Conservation (phyloP, 2,888 invertebrate genomes). For the Arenicola marina region DNA sequence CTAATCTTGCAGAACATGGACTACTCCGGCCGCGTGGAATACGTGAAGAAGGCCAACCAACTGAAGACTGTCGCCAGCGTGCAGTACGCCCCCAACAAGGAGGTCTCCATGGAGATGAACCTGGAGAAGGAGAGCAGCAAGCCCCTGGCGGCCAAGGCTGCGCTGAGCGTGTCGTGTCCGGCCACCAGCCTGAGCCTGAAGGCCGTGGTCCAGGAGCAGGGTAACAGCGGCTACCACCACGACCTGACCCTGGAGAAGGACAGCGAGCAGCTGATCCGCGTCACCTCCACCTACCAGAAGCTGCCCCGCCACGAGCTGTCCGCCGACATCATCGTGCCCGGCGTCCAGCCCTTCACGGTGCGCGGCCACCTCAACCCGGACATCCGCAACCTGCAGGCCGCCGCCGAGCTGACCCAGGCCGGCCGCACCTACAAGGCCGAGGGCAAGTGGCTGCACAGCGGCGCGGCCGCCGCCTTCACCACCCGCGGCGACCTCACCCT, state of each 20-base stretch:
- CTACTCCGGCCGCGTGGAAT: background rate
- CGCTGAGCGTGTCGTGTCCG: slow-evolving; percentile 16
- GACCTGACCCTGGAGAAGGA: slow-evolving; percentile 17
- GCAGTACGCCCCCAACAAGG: slow-evolving; percentile 5
- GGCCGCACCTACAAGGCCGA: slow-evolving; percentile 11
- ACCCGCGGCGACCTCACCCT: slow-evolving; percentile 9
- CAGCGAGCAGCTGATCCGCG: slow-evolving; percentile 11
- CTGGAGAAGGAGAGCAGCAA: slow-evolving; percentile 18
- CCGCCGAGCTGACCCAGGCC: slow-evolving; percentile 15
- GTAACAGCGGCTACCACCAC: slow-evolving; percentile 17
- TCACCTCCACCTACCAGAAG: slow-evolving; percentile 25
- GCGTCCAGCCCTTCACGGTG: slow-evolving; percentile 22
- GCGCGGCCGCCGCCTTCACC: slow-evolving; percentile 11
- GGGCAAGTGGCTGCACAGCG: slow-evolving; percentile 12
- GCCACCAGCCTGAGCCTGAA: slow-evolving; percentile 23
- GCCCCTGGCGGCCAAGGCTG: slow-evolving; percentile 19
- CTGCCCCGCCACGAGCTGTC: slow-evolving; percentile 26
- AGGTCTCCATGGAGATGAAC: slow-evolving; percentile 15
- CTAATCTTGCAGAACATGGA: too few relatives aligned
- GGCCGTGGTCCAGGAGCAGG: slow-evolving; percentile 15
- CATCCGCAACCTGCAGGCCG: slow-evolving; percentile 19
- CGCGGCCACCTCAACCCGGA: slow-evolving; percentile 29
- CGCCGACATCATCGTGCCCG: slow-evolving; percentile 19
- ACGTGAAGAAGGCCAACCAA: background rate
- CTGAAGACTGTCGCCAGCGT: slow-evolving; percentile 16